phyloP scores from a whole-genome alignment of 2,888 invertebrate species.

The Hymenopus coronatus region DNA sequence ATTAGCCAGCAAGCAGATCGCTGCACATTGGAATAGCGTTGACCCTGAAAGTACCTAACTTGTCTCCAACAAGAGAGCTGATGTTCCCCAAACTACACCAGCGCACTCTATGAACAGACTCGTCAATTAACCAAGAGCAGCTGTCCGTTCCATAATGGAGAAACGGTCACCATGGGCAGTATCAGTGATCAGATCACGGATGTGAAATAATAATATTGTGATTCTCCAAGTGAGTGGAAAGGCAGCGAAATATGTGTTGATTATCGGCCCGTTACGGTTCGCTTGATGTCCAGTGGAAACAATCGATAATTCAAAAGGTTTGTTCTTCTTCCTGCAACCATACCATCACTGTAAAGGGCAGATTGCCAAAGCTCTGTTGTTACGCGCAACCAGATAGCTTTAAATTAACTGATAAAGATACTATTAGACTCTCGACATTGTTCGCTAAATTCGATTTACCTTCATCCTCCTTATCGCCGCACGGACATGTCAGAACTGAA shows the following conservation, averaged over 20 bases:
- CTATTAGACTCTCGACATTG: too few relatives aligned
- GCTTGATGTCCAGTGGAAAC: not conserved
- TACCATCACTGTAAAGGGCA: not conserved
- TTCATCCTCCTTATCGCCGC: not conserved
- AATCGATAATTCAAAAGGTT: not conserved
- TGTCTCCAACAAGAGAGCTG: not conserved
- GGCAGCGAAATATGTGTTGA: not conserved
- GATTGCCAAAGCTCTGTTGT: not conserved
- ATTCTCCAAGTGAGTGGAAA: not conserved
- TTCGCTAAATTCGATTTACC: not conserved
- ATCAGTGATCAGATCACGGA: not conserved
- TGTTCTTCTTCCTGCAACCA: not conserved
- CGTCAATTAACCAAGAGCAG: not conserved
- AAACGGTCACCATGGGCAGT: not conserved
- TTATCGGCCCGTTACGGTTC: not conserved
- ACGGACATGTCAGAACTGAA: not conserved
- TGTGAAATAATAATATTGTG: not conserved
- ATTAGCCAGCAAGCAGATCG: too few relatives aligned
- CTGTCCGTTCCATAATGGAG: not conserved
- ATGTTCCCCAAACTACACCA: not conserved
- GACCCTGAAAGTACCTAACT: too few relatives aligned
- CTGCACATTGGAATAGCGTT: too few relatives aligned
- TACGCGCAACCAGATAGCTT: not conserved
- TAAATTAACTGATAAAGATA: not conserved
- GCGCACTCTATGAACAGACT: not conserved